A percentile compares a stretch with the other conserved stretches of the same genome.
Evolutionary conservation across 2,113 vertebrate genomes (phyloP).

Genomic region (Upupa epops): DNA sequence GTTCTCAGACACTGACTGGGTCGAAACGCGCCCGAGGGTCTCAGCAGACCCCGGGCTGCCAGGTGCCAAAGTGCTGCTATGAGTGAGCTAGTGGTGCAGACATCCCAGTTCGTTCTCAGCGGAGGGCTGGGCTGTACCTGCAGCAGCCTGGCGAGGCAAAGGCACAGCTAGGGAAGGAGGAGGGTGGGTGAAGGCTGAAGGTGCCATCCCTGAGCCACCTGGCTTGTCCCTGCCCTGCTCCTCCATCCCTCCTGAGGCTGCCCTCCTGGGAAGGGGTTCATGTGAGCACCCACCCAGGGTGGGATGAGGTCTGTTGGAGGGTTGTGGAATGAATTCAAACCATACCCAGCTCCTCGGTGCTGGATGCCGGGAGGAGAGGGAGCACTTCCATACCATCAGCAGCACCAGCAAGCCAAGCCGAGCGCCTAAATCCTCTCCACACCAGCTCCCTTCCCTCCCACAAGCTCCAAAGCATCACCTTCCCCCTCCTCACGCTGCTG

Average conservation of each 20-base stretch:
- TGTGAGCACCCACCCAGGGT: neutral
- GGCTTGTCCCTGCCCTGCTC: neutral
- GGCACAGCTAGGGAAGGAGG: neutral
- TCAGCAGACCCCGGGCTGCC: rapidly evolving
- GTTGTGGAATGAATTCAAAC: too few species aligned
- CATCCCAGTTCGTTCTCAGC: too few species aligned
- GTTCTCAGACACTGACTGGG: rapidly evolving
- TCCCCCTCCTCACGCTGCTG: neutral
- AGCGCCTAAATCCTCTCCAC: neutral
- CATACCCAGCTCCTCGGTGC: neutral
- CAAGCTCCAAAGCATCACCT: neutral
- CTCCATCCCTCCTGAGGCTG: neutral
- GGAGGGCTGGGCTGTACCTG: too few species aligned
- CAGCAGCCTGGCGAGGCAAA: too few species aligned
- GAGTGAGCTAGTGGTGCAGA: too few species aligned
- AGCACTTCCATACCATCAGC: neutral
- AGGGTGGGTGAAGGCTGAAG: rapidly evolving
- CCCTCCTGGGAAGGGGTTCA: neutral
- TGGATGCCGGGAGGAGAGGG: neutral
- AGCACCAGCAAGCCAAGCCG: neutral
- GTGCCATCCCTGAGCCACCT: neutral
- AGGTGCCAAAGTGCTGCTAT: too few species aligned
- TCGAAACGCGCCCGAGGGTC: neutral
- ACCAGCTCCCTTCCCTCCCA: neutral
- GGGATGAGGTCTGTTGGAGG: too few species aligned